Percentiles rank a stretch among this genome's conserved stretches.
These are phyloP conservation scores for Rhynchophorus ferrugineus DNA, from an alignment of 1,140 invertebrate species.

Conservation along the genomic window DNA sequence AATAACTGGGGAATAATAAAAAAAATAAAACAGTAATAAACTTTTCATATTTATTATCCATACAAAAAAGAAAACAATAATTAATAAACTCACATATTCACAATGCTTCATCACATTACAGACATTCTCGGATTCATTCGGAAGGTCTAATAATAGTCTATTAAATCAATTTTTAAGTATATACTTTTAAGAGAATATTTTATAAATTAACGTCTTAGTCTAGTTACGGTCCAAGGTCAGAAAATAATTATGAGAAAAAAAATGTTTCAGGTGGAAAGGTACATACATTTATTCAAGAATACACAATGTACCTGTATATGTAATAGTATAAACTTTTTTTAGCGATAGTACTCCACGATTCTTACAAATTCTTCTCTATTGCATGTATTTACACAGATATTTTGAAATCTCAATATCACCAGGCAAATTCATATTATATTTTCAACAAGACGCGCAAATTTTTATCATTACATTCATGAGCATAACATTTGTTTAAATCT, in stretches of 20 bases:
- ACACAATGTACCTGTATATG: slow-evolving; percentile 22
- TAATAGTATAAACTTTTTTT: slow-evolving; percentile 16
- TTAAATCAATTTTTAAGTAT: slow-evolving; percentile 31
- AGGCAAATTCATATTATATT: slow-evolving; percentile 11
- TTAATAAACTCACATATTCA: slow-evolving; percentile 27
- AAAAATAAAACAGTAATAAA: slow-evolving; percentile 18
- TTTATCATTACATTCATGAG: no score
- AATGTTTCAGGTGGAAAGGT: slow-evolving; percentile 25
- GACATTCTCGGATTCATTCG: slow-evolving; percentile 23
- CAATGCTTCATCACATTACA: slow-evolving; percentile 29
- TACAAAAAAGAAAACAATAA: slow-evolving; percentile 31
- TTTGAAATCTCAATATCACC: slow-evolving; percentile 2
- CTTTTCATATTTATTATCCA: slow-evolving; percentile 30
- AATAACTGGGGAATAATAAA: no score
- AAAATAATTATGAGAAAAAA: slow-evolving; percentile 26
- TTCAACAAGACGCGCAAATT: no score
- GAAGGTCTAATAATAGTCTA: slow-evolving; percentile 26
- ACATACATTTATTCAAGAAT: slow-evolving; percentile 25
- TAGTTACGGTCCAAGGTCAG: slow-evolving; percentile 28
- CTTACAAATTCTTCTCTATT: slow-evolving; percentile 29
- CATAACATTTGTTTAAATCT: no score
- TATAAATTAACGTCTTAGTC: slow-evolving; percentile 29
- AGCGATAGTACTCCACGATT: slow-evolving; percentile 13
- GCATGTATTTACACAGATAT: slow-evolving; percentile 31
- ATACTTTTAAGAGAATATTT: slow-evolving; percentile 30